Conservation (phyloP, 1,140 invertebrate genomes). For the Heliconius nattereri region DNA sequence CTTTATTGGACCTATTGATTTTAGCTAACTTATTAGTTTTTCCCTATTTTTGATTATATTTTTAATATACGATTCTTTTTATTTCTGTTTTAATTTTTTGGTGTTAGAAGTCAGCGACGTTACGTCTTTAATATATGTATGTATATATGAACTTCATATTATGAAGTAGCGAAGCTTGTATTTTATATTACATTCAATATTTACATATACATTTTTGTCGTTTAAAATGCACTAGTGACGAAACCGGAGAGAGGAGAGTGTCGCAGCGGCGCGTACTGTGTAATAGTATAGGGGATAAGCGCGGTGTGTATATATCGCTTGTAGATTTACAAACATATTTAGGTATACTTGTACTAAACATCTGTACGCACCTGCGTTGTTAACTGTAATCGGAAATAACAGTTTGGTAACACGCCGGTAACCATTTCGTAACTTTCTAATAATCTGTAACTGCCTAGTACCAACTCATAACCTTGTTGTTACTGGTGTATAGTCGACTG, state of each 20-base stretch:
- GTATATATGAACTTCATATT: neutral
- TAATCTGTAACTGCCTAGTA: too few species aligned
- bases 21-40: neutral
- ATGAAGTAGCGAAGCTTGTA: neutral
- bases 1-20: neutral
- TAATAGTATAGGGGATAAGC: neutral
- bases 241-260: neutral
- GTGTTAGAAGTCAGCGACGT: neutral
- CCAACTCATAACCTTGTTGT: too few species aligned
- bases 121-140: neutral
- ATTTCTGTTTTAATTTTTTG: neutral
- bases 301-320: neutral
- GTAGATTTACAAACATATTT: neutral
- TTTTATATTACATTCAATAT: neutral
- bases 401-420: neutral
- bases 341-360: neutral
- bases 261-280: neutral
- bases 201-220: neutral
- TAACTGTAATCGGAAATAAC: neutral
- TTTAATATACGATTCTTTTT: neutral
- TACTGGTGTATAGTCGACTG: too few species aligned
- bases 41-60: neutral
- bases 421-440: neutral
- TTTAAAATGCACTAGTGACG: neutral
- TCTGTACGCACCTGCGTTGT: neutral